These are phyloP conservation scores for Charanyca ferruginea DNA, from an alignment of 2,888 invertebrate species.

Conservation along the genomic window DNA sequence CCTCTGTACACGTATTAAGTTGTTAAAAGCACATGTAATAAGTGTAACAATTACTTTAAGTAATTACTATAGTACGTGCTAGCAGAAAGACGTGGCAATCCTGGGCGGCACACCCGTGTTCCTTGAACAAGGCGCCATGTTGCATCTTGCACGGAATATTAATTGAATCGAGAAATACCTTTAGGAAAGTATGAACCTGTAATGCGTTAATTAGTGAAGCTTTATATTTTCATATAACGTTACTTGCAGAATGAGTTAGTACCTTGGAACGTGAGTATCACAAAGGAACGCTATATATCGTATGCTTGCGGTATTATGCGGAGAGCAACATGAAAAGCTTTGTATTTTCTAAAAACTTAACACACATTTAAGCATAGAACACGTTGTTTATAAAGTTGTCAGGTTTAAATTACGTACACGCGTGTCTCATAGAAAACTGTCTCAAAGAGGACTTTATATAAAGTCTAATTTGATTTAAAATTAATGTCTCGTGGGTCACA, in stretches of 20 bases:
- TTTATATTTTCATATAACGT: constrained; percentile 8
- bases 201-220: constrained; percentile 29
- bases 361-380: background rate
- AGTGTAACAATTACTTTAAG: constrained; percentile 13
- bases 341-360: constrained; percentile 20
- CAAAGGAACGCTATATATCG: constrained; percentile 26
- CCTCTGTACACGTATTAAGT: background rate
- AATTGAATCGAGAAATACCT: constrained; percentile 22
- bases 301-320: background rate
- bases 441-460: background rate
- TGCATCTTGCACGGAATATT: constrained; percentile 31
- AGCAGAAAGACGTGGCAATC: constrained; percentile 2
- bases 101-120: background rate
- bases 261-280: constrained; percentile 16
- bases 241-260: constrained; percentile 25
- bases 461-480: background rate
- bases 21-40: constrained; percentile 6
- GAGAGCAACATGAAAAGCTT: background rate
- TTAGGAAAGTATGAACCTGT: constrained; percentile 3
- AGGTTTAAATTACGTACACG: background rate
- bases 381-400: constrained; percentile 6
- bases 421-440: background rate
- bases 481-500: background rate
- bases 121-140: constrained; percentile 3
- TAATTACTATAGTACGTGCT: constrained; percentile 37